Base-by-base conservation (phyloP, 2,113 vertebrate species). In the Xiphias gladius region DNA sequence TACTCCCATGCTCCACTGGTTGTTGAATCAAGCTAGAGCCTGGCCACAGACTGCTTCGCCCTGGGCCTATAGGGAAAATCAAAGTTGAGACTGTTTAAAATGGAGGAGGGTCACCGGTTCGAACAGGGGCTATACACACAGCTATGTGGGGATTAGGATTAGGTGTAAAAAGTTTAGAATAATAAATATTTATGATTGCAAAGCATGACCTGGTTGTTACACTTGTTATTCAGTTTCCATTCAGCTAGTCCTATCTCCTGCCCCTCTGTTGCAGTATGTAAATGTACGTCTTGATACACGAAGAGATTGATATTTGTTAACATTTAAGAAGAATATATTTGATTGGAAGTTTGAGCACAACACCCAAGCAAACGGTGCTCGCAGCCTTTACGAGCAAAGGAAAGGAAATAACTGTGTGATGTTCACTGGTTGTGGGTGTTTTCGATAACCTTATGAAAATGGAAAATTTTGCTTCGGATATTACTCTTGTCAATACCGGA, bases 11-110 rank as follows among this genome's bases (percentile, higher is more conserved):
- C 86, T 69, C 57, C 70, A 65, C 71, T 66, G 77, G 58, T 69
- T 83, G 85, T 83, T 90, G 79, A 89, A 76, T 89, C 71, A 80
- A 89, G 71, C 70, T 57, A 9, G 62, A 75, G 24, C 85, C 76
- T 14, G 52, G 86, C 85, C 72, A 71, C 88, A 85, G 79, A 37
- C 79, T 64, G 62, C 70, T 77, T 77, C 79, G 67, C 83, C 70
- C 22, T 52, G 67, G 79, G 69, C 67, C 71, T 73, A 22, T 67
- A 83, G 73, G 80, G 71, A 69, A 80, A 83, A 89, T 88, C 61
- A 80, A 85, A 88, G 77, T 46, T 72, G 32, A 54, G 52, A 32
- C 84, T 71, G 69, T 90, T 86, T 85, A 82, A 83, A 77, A 84
- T 41, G 43, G 73, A 74, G 63, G 72, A 65, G 57, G 70, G 63